Evolutionary conservation across 2,797 vertebrate species (phyloP), one percentile per base, ranked within the genome.

Genomic region (Catamblyrhynchus diadema): DNA sequence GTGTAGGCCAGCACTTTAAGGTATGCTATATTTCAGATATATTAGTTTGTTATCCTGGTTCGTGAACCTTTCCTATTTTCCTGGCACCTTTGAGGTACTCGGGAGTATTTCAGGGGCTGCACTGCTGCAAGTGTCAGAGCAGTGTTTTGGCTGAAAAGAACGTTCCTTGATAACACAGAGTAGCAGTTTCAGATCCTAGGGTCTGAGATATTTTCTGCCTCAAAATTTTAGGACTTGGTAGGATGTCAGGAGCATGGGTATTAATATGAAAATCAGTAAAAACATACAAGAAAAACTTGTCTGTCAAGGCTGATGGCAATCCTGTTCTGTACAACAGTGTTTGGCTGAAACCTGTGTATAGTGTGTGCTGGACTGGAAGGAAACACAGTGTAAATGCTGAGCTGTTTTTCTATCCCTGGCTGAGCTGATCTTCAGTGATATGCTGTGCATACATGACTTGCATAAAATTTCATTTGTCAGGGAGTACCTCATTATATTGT

Each of bases 361-460:
- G 39, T 60, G 72, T 82, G 69, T 93, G 50, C 66, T 81, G 77
- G 61, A 54, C 65, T 86, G 70, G 67, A 87, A 91, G 57, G 57
- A 94, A 93, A 45, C 33, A 32, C 35, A 45, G 41, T 71, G 59
- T 75, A 72, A 91, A 90, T 83, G 74, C 37, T 72, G 60, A 83
- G 85, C 69, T 82, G 39, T 37, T 89, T 81, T 77, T 80, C 56
- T 64, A 0, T 78, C 77, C 86, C 64, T 70, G 57, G 4, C 48
- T 75, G 74, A 77, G 45, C 32, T 80, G 59, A 70, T 92, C n/a
- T 82, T 78, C 39, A 10, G 39, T 67, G 71, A 44, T 72, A 44
- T 0, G 15, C 32, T 85, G 10, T 71, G 75, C 15, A 8, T 59
- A 57, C n/a, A 39, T 81, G 69, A 44, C 75, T 83, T 86, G 59